Conservation (phyloP, 1,140 invertebrate species). For the Centruroides sculpturatus region DNA sequence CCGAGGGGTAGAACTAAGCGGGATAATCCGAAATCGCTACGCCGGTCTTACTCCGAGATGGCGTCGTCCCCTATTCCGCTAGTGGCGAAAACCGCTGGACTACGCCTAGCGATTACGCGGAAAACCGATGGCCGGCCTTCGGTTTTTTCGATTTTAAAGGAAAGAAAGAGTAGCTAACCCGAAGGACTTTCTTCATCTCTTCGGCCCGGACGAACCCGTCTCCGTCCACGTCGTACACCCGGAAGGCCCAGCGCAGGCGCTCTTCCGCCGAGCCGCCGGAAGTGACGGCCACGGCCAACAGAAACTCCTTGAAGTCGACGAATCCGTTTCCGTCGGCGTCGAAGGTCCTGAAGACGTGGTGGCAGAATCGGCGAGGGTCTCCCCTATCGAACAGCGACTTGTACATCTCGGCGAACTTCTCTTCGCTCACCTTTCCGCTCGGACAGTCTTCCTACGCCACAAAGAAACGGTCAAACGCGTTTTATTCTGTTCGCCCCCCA, state of each 20-base stretch:
- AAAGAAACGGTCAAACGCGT: slow-evolving; percentile 40
- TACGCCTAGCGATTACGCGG: too few species aligned
- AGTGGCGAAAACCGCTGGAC: too few species aligned
- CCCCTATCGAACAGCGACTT: slow-evolving; percentile 98
- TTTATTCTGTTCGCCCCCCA: too few species aligned
- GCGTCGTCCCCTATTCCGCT: too few species aligned
- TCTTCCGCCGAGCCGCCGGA: slow-evolving; percentile 75
- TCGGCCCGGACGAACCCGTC: slow-evolving; percentile 97
- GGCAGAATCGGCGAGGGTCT: slow-evolving; percentile 96
- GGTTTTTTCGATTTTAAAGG: too few species aligned
- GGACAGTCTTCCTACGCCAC: slow-evolving; percentile 90
- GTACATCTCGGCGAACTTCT: slow-evolving; percentile 99
- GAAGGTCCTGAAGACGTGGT: slow-evolving; percentile 97
- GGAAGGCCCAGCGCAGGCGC: slow-evolving; percentile 98
- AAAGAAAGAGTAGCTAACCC: slow-evolving; percentile 26
- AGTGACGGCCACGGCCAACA: slow-evolving; percentile 94
- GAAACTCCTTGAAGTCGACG: slow-evolving; percentile 89
- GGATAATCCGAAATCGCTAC: too few species aligned
- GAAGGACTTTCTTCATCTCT: slow-evolving; percentile 48
- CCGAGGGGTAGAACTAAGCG: too few species aligned
- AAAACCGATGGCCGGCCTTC: too few species aligned
- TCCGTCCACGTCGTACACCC: slow-evolving; percentile 98
- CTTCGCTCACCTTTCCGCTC: slow-evolving; percentile 87
- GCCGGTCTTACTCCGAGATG: too few species aligned
- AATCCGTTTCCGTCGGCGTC: slow-evolving; percentile 98